Evolutionary conservation across 2,797 vertebrate species (phyloP), one percentile per base, ranked within the genome.

Genomic region (Sparus aurata): DNA sequence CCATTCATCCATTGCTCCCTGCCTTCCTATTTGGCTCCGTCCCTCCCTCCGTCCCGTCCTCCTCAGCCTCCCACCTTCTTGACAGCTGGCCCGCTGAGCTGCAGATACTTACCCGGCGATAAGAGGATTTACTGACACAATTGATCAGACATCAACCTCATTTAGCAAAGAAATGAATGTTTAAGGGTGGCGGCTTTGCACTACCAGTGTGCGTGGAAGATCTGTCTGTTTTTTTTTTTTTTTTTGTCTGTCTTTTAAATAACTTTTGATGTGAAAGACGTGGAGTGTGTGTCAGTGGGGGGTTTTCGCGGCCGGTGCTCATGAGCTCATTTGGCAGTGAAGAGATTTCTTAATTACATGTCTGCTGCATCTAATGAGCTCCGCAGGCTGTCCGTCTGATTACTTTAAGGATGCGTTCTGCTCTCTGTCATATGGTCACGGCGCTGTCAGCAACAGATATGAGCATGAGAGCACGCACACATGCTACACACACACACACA

Each of bases 71-170:
- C 92, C 89, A 92, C 91, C 93, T 91, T 91, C 89, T 92, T 93
- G 94, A 95, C 95, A 95, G 95, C 93, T 95, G 94, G 95, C 92
- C 89, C 69, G 80, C 86, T 90, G 91, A 90, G 91, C 91, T 91
- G 82, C 86, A 93, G 90, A 94, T 94, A 92, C 92, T 95, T 95
- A 94, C 90, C 73, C 85, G 1, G 72, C 86, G 79, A 90, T 94
- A 94, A 95, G 92, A 93, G 90, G 94, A 93, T 96, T 96, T 95
- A 89, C 79, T 94, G 93, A 87, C 94, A 95, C 92, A 90, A 95
- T 88, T 92, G 93, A 95, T 95, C 94, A 95, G 93, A 94, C 93
- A 94, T 93, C 92, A 93, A 91, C 92, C 92, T 94, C 86, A 92
- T 95, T 95, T 93, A 93, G 88, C 75, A 76, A 88, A 87, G 83